phyloP scores from a whole-genome alignment of 2,113 vertebrate genomes.

The Bufo gargarizans region DNA sequence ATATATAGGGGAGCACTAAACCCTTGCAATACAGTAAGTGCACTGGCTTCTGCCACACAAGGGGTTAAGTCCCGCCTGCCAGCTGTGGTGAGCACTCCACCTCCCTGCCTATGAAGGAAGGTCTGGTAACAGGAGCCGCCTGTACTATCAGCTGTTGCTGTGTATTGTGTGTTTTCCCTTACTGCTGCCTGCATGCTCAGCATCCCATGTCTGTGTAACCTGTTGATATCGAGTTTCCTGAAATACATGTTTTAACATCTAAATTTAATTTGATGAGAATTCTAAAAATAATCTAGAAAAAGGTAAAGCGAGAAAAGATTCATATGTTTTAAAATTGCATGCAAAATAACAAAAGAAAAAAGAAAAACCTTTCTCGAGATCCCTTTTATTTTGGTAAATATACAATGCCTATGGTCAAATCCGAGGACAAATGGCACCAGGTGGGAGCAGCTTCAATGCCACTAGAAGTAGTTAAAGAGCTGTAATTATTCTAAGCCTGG shows the following conservation, averaged over 20 bases:
- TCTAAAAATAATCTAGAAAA: background rate
- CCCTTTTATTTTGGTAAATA: background rate
- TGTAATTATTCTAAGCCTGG: background rate
- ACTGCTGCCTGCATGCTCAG: slow-evolving; percentile 31
- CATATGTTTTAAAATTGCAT: too few relatives aligned
- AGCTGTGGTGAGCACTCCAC: background rate
- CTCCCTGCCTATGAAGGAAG: slow-evolving; percentile 28
- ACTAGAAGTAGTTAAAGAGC: background rate
- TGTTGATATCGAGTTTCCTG: background rate
- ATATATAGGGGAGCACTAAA: background rate
- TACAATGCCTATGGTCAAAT: background rate
- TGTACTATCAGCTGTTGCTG: slow-evolving; percentile 41
- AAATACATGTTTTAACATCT: background rate
- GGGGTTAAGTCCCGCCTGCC: background rate
- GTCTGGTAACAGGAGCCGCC: slow-evolving; percentile 35
- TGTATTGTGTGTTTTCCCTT: slow-evolving; percentile 12
- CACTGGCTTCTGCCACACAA: background rate
- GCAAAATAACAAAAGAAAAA: too few relatives aligned
- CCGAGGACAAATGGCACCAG: background rate
- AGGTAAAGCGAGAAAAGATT: background rate
- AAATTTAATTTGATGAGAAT: background rate
- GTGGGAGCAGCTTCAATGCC: background rate
- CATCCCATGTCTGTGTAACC: slow-evolving; percentile 5
- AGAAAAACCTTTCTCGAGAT: too few relatives aligned
- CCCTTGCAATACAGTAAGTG: background rate